Evolutionary conservation across 2,888 invertebrate genomes (phyloP), one percentile per base, ranked within the genome.

Genomic region (Hyalella azteca): DNA sequence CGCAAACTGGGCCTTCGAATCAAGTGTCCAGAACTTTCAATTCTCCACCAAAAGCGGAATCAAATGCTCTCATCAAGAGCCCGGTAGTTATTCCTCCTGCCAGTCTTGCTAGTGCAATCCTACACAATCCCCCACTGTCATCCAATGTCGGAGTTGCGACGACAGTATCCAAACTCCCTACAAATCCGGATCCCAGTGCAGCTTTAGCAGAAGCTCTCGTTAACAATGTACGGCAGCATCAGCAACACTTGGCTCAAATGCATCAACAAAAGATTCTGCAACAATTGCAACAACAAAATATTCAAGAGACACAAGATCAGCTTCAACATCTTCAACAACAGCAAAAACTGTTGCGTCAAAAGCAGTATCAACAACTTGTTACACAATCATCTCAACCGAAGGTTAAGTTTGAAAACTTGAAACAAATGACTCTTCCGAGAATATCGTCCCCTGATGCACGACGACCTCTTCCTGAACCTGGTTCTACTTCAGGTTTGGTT

Each of bases 251-350:
- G 19, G 66, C 66, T 32, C 29, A 66, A 36, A n/a, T 66, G 2
- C 66, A 66, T 13, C 66, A 66, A 13, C 66, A 66, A 66, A 66
- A 66, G 19, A 36, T 66, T 19, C 36, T 66, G 19, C 66, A 66
- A n/a, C 66, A 66, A 32, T 7, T 66, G 36, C 66, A 66, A 29
- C 66, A 66, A 36, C 66, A 66, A 36, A 66, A 66, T n/a, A 66
- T n/a, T 66, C 66, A 66, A 36, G 66, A 66, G 26, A 66, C 32
- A 66, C 32, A 66, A 66, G 39, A 29, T 66, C 66, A 66, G 9
- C 7, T 66, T 7, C 66, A 66, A 36, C 66, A 36, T 66, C 9
- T 66, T 0, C 66, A 66, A 15, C 45, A 45, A 36, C 66, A 66
- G 36, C 22, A 66, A 36, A 39, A 66, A 66, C 32, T 66, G 9